Base-by-base conservation (phyloP, 2,797 vertebrate genomes). In the Mormyrops boulengeri region DNA sequence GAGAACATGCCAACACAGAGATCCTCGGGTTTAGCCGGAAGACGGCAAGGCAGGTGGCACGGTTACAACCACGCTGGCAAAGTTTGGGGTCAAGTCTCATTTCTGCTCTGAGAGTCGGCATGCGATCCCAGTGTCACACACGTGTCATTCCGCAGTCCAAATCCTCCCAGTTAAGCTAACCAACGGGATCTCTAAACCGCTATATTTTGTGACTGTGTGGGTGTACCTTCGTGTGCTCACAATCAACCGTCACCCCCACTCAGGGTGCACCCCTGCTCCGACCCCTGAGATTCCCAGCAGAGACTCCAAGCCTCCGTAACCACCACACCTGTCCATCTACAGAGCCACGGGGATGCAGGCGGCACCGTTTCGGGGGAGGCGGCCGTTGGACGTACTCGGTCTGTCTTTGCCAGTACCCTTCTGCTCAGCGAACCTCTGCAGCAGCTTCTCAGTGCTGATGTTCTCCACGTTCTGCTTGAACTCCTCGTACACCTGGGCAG, bases 381-480 rank as follows among this genome's bases (percentile, higher is more conserved):
- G 6, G 77, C 26, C 2, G 4, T 3, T 41, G n/a, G 6, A 57
- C 5, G 60, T 93, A 99, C 98, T 97, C 91, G 98, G 98, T 49
- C 96, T 94, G 84, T 98, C 97, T 0, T 94, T 96, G 85, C 98
- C 98, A 0, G 98, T 99, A 49, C 98, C 97, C 89, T 97, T 99
- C 96, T 94, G 97, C 91, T 99, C 97, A 0, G 97, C 96, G 41
- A 98, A 98, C 73, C 97, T 97, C 92, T 97, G 95, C 66, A 99
- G 94, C 91, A 99, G 96, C 91, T 95, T 96, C 44, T 98, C 97
- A 0, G 97, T 96, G 38, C 96, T 96, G 2, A 98, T 97, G 92
- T 99, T 99, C 91, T 99, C 97, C 93, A 98, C 96, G 1, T 99
- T 99, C 92, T 99, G 98, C 93, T 99, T 98, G 93, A 99, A 99